These are phyloP conservation scores for Coranthus polyacanthus DNA, from an alignment of 2,797 vertebrate genomes.

Conservation along the genomic window DNA sequence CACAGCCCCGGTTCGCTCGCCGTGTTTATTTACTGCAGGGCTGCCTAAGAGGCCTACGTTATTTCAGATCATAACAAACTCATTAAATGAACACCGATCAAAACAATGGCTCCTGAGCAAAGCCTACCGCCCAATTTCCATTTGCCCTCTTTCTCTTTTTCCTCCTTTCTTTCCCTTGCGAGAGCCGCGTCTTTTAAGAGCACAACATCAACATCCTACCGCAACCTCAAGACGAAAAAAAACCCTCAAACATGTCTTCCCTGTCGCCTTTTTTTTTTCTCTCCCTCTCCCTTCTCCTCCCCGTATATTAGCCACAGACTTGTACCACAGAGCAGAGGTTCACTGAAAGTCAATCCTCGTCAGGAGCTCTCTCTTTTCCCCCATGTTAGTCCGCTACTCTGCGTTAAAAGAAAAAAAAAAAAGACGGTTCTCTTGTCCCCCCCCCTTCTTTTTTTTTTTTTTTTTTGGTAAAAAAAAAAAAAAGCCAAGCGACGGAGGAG, in stretches of 20 bases:
- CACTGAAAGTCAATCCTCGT: slow-evolving; percentile 76
- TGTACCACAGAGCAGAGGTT: slow-evolving; percentile 70
- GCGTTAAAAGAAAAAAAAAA: slow-evolving; percentile 43
- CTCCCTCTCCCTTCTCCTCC: too few species aligned
- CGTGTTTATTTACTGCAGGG: slow-evolving; percentile 69
- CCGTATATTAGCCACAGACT: slow-evolving; percentile 58
- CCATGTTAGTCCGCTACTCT: slow-evolving; percentile 80
- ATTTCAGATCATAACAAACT: slow-evolving; percentile 71
- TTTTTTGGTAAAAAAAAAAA: slow-evolving; percentile 3
- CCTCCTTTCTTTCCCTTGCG: background rate
- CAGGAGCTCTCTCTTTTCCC: slow-evolving; percentile 69
- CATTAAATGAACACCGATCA: slow-evolving; percentile 69
- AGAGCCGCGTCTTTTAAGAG: slow-evolving; percentile 45
- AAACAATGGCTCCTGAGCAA: slow-evolving; percentile 57
- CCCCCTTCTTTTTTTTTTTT: too few species aligned
- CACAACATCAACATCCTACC: slow-evolving; percentile 71
- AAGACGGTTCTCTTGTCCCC: slow-evolving; percentile 33
- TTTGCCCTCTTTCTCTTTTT: slow-evolving; percentile 20
- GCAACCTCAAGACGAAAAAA: slow-evolving; percentile 75
- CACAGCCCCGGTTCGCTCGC: slow-evolving; percentile 53
- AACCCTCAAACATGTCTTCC: slow-evolving; percentile 81
- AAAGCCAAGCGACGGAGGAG: slow-evolving; percentile 31
- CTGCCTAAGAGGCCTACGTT: slow-evolving; percentile 70
- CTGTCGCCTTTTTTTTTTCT: slow-evolving; percentile 66
- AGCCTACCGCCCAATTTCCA: slow-evolving; percentile 56